phyloP scores from a whole-genome alignment of 2,888 invertebrate species.

The Drosophila formosana region DNA sequence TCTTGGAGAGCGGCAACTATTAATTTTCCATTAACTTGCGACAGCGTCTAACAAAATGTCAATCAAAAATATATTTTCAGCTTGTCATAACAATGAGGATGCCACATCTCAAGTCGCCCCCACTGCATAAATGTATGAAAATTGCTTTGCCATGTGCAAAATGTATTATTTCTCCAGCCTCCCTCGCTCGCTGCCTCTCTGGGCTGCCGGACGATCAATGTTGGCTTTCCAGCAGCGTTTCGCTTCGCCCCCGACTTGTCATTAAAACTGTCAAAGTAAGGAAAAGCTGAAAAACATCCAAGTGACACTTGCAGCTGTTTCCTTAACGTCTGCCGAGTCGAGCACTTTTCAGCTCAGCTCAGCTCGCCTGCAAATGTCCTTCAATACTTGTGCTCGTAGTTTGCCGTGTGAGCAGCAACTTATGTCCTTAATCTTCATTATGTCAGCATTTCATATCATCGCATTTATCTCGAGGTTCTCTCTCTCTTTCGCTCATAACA shows the following conservation, averaged over 20 bases:
- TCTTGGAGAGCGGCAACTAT: slow-evolving; percentile 46
- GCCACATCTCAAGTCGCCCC: slow-evolving; percentile 23
- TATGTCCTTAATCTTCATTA: slow-evolving; percentile 37
- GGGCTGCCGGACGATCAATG: slow-evolving; percentile 30
- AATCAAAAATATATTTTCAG: slow-evolving; percentile 58
- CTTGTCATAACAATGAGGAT: slow-evolving; percentile 60
- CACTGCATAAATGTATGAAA: slow-evolving; percentile 45
- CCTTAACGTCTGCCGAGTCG: slow-evolving; percentile 29
- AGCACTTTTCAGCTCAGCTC: slow-evolving; percentile 18
- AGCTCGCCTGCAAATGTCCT: slow-evolving; percentile 37
- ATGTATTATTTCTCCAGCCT: slow-evolving; percentile 25
- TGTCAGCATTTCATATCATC: slow-evolving; percentile 18
- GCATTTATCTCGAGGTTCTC: not conserved
- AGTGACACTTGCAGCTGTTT: slow-evolving; percentile 70
- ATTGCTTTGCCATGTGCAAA: slow-evolving; percentile 48
- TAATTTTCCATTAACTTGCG: slow-evolving; percentile 61
- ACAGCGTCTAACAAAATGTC: slow-evolving; percentile 44
- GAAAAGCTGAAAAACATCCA: slow-evolving; percentile 45
- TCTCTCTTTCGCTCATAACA: not conserved
- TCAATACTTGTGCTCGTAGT: slow-evolving; percentile 14
- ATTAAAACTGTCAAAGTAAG: slow-evolving; percentile 63
- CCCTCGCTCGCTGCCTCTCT: not conserved
- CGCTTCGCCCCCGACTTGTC: slow-evolving; percentile 25
- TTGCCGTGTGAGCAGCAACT: slow-evolving; percentile 30
- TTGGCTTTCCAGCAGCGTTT: slow-evolving; percentile 19